A percentile compares a stretch with the other conserved stretches of the same genome.
These are phyloP conservation scores for Zoanthus sociatus DNA, from an alignment of 92 coral and sea anemone species.

Conservation along the genomic window DNA sequence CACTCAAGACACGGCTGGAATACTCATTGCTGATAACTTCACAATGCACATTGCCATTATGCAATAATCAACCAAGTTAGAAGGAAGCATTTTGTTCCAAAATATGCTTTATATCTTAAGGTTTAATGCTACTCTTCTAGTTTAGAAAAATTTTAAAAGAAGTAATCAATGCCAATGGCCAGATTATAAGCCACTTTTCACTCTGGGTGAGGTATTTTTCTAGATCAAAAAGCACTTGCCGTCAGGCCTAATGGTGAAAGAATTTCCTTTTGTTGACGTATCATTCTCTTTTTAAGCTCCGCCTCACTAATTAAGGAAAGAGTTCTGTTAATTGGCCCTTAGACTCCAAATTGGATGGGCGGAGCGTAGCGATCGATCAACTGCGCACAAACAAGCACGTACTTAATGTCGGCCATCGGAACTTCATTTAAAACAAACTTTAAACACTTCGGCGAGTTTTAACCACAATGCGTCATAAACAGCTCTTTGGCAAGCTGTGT, in stretches of 20 bases:
- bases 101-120: background rate
- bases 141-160: background rate
- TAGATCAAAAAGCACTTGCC: background rate
- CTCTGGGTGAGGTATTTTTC: constrained; percentile 22
- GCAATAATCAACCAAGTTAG: background rate
- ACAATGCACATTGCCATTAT: background rate
- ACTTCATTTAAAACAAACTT: background rate
- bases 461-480: constrained; percentile 18
- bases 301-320: constrained; percentile 43
- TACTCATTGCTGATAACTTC: background rate
- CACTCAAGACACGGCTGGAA: constrained; percentile 19
- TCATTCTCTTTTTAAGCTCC: constrained; percentile 12
- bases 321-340: constrained; percentile 45
- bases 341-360: constrained; percentile 50
- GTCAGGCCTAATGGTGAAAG: constrained; percentile 23
- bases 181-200: background rate
- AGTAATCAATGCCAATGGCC: background rate
- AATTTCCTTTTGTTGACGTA: constrained; percentile 1
- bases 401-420: constrained; percentile 13
- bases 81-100: background rate
- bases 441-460: background rate
- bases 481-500: constrained; percentile 16
- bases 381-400: constrained; percentile 22
- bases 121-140: background rate
- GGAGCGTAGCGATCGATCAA: constrained; percentile 31